A percentile compares a stretch with the other conserved stretches of the same genome.
Conservation (phyloP, 2,797 vertebrate species). For the Paedocypris micromegethes region DNA sequence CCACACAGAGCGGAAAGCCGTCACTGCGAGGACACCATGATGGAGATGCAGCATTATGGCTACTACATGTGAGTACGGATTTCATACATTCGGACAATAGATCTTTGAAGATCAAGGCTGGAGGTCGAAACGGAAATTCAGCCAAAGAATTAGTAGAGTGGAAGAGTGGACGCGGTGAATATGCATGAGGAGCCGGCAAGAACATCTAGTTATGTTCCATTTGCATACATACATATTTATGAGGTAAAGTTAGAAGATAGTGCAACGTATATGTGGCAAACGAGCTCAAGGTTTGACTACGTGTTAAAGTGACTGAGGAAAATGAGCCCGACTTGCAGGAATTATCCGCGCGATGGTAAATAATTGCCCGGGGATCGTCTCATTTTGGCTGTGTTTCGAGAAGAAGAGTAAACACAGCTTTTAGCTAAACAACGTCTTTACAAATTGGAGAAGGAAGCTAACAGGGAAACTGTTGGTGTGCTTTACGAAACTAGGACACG, state of each 20-base stretch:
- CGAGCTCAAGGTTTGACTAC: background rate
- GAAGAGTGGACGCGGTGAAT: conserved; percentile 3
- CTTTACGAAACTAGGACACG: conserved; percentile 61
- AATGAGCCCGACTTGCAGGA: background rate
- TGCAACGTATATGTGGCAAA: background rate
- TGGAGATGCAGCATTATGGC: conserved; percentile 51
- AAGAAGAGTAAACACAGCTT: conserved; percentile 30
- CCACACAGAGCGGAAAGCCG: conserved; percentile 45
- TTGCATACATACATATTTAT: conserved; percentile 32
- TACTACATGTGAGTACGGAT: conserved; percentile 58
- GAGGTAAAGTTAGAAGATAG: conserved; percentile 5
- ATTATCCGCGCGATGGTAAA: background rate
- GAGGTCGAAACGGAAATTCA: background rate
- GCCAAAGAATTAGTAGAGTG: background rate
- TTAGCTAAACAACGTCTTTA: conserved; percentile 27
- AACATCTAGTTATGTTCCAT: conserved; percentile 1
- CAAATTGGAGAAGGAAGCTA: conserved; percentile 27
- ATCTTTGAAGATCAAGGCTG: conserved; percentile 4
- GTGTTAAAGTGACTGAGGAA: background rate
- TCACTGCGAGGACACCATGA: conserved; percentile 52
- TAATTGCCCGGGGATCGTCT: conserved; percentile 21
- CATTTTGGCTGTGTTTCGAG: conserved; percentile 1
- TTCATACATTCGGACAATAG: background rate
- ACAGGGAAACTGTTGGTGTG: conserved; percentile 42
- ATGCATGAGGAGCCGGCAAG: conserved; percentile 12